Conservation (phyloP, 1,140 invertebrate genomes). For the Dryas iulia region DNA sequence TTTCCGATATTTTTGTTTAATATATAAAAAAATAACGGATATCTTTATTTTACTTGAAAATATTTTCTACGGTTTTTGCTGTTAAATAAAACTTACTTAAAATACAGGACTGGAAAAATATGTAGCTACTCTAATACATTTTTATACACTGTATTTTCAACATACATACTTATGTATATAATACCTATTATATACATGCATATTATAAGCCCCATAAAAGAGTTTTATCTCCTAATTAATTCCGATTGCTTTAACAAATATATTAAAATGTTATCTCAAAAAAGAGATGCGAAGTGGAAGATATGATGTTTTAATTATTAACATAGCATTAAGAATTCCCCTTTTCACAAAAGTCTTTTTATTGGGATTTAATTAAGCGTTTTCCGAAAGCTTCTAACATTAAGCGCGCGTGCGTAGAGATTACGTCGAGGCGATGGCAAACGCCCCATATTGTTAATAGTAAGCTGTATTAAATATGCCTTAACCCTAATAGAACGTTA, state of each 20-base stretch:
- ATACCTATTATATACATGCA: too few relatives aligned
- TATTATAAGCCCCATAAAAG: too few relatives aligned
- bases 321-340: slow-evolving; percentile 31
- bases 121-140: too few relatives aligned
- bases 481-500: slow-evolving; percentile 67
- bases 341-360: slow-evolving; percentile 52
- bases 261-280: not conserved
- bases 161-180: not conserved
- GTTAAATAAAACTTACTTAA: too few relatives aligned
- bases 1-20: too few relatives aligned
- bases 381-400: slow-evolving; percentile 47
- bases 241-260: not conserved
- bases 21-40: too few relatives aligned
- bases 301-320: slow-evolving; percentile 5
- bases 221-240: not conserved
- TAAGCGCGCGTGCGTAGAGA: slow-evolving; percentile 52
- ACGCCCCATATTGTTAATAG: slow-evolving; percentile 59
- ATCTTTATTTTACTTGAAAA: too few relatives aligned
- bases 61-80: too few relatives aligned
- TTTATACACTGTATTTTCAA: too few relatives aligned
- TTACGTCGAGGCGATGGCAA: slow-evolving; percentile 47
- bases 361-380: slow-evolving; percentile 71
- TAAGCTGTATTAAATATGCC: slow-evolving; percentile 69
- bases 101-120: too few relatives aligned
- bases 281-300: not conserved